Conservation (phyloP, 1,140 invertebrate species). For the Lethrus apterus region DNA sequence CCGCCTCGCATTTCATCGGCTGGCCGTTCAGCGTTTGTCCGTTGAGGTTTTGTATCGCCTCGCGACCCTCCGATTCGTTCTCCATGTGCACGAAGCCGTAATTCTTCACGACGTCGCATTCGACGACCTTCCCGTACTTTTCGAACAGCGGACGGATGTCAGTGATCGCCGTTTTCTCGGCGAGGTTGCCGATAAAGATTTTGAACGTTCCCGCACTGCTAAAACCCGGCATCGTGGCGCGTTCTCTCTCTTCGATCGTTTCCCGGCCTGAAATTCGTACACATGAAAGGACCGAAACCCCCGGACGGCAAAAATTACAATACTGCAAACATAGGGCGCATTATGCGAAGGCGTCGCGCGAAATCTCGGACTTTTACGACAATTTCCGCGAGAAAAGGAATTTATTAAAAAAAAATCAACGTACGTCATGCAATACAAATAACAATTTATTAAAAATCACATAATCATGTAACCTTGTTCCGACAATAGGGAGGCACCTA, state of each 20-base stretch:
- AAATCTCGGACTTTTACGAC: too few species aligned
- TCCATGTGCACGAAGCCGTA: constrained; percentile 98
- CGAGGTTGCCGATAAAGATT: constrained; percentile 92
- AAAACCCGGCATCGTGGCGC: constrained; percentile 64
- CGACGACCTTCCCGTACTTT: constrained; percentile 90
- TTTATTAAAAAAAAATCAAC: too few species aligned
- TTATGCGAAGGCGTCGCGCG: too few species aligned
- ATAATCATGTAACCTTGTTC: too few species aligned
- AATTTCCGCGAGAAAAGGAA: too few species aligned
- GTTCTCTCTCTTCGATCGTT: too few species aligned
- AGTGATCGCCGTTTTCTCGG: constrained; percentile 77
- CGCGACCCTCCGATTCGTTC: constrained; percentile 81
- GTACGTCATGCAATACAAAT: too few species aligned
- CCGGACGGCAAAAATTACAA: too few species aligned
- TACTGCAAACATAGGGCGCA: too few species aligned
- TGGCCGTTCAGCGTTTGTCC: constrained; percentile 79
- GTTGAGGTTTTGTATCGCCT: constrained; percentile 87
- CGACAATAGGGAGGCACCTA: too few species aligned
- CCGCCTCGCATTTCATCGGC: constrained; percentile 86
- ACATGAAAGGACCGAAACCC: too few species aligned
- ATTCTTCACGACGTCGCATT: constrained; percentile 94
- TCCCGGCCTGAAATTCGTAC: constrained; percentile 30
- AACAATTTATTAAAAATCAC: too few species aligned
- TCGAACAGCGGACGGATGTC: constrained; percentile 87
- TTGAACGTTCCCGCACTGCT: constrained; percentile 81